These are phyloP conservation scores for Drosophila novamexicana DNA, from an alignment of 1,140 invertebrate species.

Conservation along the genomic window DNA sequence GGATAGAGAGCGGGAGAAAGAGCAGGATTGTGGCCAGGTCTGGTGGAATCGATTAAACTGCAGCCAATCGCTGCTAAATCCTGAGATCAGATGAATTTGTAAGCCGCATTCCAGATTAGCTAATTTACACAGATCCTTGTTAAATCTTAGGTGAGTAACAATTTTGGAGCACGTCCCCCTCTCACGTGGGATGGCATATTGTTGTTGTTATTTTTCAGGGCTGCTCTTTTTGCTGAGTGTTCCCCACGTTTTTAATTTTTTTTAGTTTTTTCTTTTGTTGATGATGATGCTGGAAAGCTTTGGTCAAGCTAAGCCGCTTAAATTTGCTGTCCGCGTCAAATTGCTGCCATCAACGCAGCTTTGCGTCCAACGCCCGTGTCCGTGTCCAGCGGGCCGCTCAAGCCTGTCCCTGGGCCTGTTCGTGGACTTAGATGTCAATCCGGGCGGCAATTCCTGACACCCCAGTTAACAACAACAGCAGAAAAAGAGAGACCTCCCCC, in stretches of 20 bases:
- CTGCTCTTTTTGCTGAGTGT: not conserved
- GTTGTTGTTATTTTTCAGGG: constrained; percentile 4
- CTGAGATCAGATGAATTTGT: not conserved
- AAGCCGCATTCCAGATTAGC: not conserved
- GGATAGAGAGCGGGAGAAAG: too few species aligned
- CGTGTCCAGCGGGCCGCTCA: not conserved
- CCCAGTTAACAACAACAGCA: constrained; percentile 20
- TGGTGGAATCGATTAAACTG: too few species aligned
- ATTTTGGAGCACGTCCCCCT: constrained; percentile 11
- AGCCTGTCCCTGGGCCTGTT: not conserved
- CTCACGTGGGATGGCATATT: not conserved
- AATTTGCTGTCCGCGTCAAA: constrained; percentile 72
- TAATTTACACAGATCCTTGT: constrained; percentile 38
- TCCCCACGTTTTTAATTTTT: constrained; percentile 7
- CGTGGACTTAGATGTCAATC: constrained; percentile 54
- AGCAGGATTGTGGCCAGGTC: too few species aligned
- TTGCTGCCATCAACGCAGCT: constrained; percentile 76
- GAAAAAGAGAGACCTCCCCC: not conserved
- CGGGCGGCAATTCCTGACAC: constrained; percentile 19
- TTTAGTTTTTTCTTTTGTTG: constrained; percentile 14
- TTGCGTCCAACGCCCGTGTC: constrained; percentile 24
- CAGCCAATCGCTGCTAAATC: too few species aligned
- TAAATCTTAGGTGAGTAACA: constrained; percentile 31
- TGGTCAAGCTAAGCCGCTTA: constrained; percentile 80
- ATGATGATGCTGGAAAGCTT: constrained; percentile 47